Percentiles rank a stretch among this genome's conserved stretches.
phyloP scores from a whole-genome alignment of 2,113 vertebrate species.

The Lepus timidus region DNA sequence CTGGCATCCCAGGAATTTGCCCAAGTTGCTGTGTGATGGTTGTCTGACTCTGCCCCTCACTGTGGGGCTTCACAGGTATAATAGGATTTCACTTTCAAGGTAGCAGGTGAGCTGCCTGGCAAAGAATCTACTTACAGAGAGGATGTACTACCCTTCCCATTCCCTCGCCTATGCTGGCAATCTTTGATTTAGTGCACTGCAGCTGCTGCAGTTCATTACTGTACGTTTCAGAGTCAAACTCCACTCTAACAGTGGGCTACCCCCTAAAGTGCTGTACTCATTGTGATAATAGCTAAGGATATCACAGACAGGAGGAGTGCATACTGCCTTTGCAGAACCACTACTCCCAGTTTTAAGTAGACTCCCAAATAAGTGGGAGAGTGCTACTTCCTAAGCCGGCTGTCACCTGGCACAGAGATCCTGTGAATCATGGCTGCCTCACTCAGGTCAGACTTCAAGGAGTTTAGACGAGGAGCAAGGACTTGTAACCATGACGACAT shows the following conservation, averaged over 20 bases:
- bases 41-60: conserved; percentile 66
- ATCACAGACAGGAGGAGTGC: conserved; percentile 58
- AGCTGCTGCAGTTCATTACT: conserved; percentile 80
- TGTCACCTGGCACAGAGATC: neutral
- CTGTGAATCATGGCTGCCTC: neutral
- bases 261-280: conserved; percentile 72
- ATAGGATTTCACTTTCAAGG: conserved; percentile 81
- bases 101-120: conserved; percentile 60
- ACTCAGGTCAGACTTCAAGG: neutral
- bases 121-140: conserved; percentile 71
- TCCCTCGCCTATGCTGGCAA: conserved; percentile 47
- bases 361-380: conserved; percentile 39
- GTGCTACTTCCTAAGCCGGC: neutral
- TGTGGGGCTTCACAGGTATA: conserved; percentile 72
- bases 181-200: conserved; percentile 79
- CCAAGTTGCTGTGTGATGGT: conserved; percentile 69
- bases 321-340: conserved; percentile 2
- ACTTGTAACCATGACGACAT: neutral
- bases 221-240: conserved; percentile 77
- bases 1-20: conserved; percentile 60
- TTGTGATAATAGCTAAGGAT: conserved; percentile 63
- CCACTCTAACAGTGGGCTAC: conserved; percentile 48
- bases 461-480: neutral
- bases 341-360: conserved; percentile 59
- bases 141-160: conserved; percentile 50